phyloP scores from a whole-genome alignment of 2,888 invertebrate genomes.

The Helleia helle region DNA sequence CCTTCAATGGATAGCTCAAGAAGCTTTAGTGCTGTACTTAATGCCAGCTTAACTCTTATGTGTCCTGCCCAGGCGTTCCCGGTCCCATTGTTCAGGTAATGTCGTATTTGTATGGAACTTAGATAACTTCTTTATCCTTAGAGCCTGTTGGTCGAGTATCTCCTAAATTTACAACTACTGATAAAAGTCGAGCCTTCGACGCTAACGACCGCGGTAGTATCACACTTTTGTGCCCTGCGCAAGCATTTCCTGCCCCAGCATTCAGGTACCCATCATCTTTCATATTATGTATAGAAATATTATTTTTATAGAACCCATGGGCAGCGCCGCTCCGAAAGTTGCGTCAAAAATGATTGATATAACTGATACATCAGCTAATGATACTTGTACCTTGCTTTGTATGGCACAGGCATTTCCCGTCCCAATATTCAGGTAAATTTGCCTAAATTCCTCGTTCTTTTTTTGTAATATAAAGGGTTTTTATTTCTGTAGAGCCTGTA shows the following conservation, averaged over 20 bases:
- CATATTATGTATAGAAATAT: slow-evolving; percentile 18
- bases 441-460: slow-evolving; percentile 12
- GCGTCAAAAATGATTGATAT: slow-evolving; percentile 71
- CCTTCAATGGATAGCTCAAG: slow-evolving; percentile 77
- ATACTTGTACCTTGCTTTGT: slow-evolving; percentile 69
- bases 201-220: slow-evolving; percentile 59
- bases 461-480: background rate
- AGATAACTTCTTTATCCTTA: slow-evolving; percentile 37
- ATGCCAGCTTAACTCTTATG: slow-evolving; percentile 75
- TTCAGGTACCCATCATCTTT: slow-evolving; percentile 68
- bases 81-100: slow-evolving; percentile 81
- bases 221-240: slow-evolving; percentile 80
- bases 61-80: slow-evolving; percentile 86
- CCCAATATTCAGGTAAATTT: slow-evolving; percentile 77
- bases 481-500: slow-evolving; percentile 63
- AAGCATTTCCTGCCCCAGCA: slow-evolving; percentile 81
- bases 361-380: slow-evolving; percentile 43
- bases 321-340: slow-evolving; percentile 80
- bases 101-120: slow-evolving; percentile 15
- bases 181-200: slow-evolving; percentile 78
- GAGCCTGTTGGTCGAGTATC: slow-evolving; percentile 80
- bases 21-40: slow-evolving; percentile 69
- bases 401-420: slow-evolving; percentile 79
- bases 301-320: slow-evolving; percentile 81
- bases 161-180: slow-evolving; percentile 77